phyloP scores from a whole-genome alignment of 2,113 vertebrate genomes.

The Esox niger region DNA sequence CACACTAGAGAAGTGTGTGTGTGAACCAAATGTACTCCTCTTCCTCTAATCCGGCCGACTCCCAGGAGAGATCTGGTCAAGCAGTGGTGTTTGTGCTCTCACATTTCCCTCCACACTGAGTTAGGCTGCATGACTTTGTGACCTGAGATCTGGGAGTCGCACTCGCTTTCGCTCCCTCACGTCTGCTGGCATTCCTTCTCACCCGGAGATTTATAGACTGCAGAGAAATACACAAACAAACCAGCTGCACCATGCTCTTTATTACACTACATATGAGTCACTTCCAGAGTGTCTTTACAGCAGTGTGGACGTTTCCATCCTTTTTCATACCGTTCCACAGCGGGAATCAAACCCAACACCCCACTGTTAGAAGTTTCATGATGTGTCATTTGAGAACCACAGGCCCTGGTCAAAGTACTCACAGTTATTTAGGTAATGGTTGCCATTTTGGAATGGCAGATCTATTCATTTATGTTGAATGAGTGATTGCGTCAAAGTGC shows the following conservation, averaged over 20 bases:
- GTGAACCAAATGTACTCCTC: not conserved
- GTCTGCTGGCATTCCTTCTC: not conserved
- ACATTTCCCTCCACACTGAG: conserved; percentile 4
- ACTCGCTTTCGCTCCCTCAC: not conserved
- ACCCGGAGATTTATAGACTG: not conserved
- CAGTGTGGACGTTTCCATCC: too few relatives aligned
- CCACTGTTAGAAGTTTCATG: too few relatives aligned
- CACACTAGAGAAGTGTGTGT: not conserved
- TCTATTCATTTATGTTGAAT: not conserved
- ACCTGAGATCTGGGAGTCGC: not conserved
- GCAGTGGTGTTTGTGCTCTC: conserved; percentile 11
- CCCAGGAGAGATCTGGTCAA: conserved; percentile 6
- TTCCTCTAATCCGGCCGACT: not conserved
- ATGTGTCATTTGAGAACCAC: too few relatives aligned
- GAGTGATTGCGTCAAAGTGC: not conserved
- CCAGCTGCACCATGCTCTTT: not conserved
- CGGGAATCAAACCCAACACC: too few relatives aligned
- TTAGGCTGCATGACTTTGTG: not conserved
- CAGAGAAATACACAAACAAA: conserved; percentile 3
- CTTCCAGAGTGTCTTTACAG: too few relatives aligned
- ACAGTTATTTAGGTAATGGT: too few relatives aligned
- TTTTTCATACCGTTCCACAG: too few relatives aligned
- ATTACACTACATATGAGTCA: too few relatives aligned
- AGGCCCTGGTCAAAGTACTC: too few relatives aligned
- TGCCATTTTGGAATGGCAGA: too few relatives aligned